Percentiles rank a stretch among this genome's conserved stretches.
Conservation (phyloP, 92 coral and sea anemone species). For the Chrysogorgia sp. region DNA sequence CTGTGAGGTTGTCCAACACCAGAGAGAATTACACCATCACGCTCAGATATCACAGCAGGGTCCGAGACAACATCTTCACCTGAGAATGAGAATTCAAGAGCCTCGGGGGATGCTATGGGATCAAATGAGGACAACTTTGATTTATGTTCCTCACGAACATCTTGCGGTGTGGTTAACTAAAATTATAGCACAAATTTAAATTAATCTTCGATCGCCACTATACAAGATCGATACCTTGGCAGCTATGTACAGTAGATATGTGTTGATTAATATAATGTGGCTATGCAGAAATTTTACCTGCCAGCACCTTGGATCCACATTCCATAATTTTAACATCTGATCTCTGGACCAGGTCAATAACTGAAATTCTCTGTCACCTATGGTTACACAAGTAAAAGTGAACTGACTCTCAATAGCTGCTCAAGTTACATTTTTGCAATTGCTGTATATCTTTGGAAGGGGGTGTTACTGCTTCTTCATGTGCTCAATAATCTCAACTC, state of each 20-base stretch:
- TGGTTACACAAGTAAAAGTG: background rate
- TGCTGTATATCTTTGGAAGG: too few relatives aligned
- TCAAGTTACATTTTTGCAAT: too few relatives aligned
- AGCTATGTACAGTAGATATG: too few relatives aligned
- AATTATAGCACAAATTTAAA: background rate
- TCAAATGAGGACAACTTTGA: background rate
- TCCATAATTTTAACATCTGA: conserved; percentile 79
- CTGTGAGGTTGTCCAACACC: conserved; percentile 48
- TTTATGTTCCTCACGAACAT: conserved; percentile 31
- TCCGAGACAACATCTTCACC: conserved; percentile 11
- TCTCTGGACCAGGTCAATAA: conserved; percentile 94
- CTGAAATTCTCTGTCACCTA: conserved; percentile 89
- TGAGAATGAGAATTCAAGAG: conserved; percentile 3
- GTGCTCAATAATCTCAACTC: too few relatives aligned
- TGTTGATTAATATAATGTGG: background rate
- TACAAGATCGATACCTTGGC: too few relatives aligned
- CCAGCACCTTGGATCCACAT: conserved; percentile 71
- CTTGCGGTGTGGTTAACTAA: conserved; percentile 24
- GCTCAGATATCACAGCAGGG: background rate
- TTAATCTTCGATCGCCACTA: too few relatives aligned
- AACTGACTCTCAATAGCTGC: too few relatives aligned
- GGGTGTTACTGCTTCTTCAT: too few relatives aligned
- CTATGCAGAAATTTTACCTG: conserved; percentile 61
- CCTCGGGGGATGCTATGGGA: conserved; percentile 28
- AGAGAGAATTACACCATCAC: conserved; percentile 3